Base-by-base conservation (phyloP, 2,113 vertebrate genomes). In the Gnathonemus longibarbis region DNA sequence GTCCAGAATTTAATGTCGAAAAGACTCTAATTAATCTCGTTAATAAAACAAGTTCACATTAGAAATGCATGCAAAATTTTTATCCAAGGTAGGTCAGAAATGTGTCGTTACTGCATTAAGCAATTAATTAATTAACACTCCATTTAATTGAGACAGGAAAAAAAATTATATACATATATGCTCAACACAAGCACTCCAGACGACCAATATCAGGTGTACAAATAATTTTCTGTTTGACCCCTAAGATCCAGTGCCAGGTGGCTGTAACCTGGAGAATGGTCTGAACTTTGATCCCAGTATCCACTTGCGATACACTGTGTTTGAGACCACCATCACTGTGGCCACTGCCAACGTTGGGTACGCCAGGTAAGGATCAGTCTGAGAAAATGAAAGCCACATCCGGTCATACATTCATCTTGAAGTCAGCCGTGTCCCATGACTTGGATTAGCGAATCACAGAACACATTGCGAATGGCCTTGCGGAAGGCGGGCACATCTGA, bases 241-340 rank as follows among this genome's bases (percentile, higher is more conserved):
- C 17, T 24, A 74, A 99, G 98, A 99, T 93, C 98, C 98, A 3
- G 91, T 99, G 66, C 98, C 98, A 80, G 98, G 98, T 89, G 98
- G 96, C 21, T 99, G 98, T 92, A 99, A 97, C 94, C 93, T 95
- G 21, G 97, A 97, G 91, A 98, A 96, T 93, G 94, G 96, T 89
- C 94, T 98, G 94, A 96, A 96, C 56, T 94, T 96, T 3, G 98
- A 99, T 93, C 97, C 98, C 9, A 99, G 97, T 90, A 90, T 99
- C 93, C 97, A 99, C 89, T 85, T 99, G 87, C 94, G 93, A 48
- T 99, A 98, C 94, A 97, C 97, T 0, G 91, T 98, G 92, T 97
- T 96, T 48, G 97, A 97, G 92, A 97, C 94, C 11, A 95, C 93
- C 1, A 95, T 99, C 90, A 96, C 93, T 3, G 99, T 99, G 93